Percentiles rank a stretch among this genome's conserved stretches.
Evolutionary conservation across 2,888 invertebrate genomes (phyloP).

Genomic region (Dendrolimus pini): DNA sequence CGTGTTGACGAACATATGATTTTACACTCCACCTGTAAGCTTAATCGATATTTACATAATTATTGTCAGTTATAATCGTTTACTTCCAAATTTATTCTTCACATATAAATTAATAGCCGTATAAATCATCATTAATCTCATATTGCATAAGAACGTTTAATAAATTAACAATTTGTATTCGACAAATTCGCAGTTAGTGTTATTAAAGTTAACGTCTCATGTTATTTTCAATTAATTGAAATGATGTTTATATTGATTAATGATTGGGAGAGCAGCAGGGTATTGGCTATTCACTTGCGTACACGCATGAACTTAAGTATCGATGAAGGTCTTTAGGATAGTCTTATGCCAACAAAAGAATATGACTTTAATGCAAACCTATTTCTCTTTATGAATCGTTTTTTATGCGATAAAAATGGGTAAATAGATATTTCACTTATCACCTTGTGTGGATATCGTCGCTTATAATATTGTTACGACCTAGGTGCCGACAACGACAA

Average conservation of each 20-base stretch:
- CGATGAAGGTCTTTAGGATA: not conserved
- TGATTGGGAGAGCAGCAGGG: slow-evolving; percentile 47
- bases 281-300: slow-evolving; percentile 28
- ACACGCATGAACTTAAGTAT: slow-evolving; percentile 2
- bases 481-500: no score
- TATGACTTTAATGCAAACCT: no score
- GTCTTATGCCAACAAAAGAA: not conserved
- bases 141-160: slow-evolving; percentile 19
- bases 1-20: no score
- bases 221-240: slow-evolving; percentile 57
- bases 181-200: slow-evolving; percentile 22
- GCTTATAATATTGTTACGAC: no score
- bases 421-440: not conserved
- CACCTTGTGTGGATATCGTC: not conserved
- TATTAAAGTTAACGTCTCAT: slow-evolving; percentile 15
- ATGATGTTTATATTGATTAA: slow-evolving; percentile 57
- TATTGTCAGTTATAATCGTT: slow-evolving; percentile 7
- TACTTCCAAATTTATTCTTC: slow-evolving; percentile 13
- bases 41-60: slow-evolving; percentile 7
- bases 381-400: no score
- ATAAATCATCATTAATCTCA: slow-evolving; percentile 26
- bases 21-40: not conserved
- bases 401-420: no score
- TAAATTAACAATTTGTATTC: slow-evolving; percentile 28
- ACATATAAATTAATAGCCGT: slow-evolving; percentile 16